Percentiles rank a stretch among this genome's conserved stretches.
phyloP scores from a whole-genome alignment of 1,140 invertebrate genomes.

The Hyposmocoma kahamanoa region DNA sequence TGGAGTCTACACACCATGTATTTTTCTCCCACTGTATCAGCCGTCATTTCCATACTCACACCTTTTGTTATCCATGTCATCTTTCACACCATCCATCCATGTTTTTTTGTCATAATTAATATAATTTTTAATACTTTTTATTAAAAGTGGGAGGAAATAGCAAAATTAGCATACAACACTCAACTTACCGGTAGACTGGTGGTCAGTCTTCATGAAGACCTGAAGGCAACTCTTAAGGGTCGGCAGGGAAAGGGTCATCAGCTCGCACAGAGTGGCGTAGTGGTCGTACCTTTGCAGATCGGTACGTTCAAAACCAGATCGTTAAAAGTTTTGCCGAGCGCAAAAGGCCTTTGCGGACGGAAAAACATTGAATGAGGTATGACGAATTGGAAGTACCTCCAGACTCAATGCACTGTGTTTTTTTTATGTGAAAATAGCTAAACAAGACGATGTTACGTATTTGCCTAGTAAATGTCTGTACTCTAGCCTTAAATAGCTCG shows the following conservation, averaged over 20 bases:
- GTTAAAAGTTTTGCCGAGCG: neutral
- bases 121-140: neutral
- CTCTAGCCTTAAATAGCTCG: too few relatives aligned
- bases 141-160: neutral
- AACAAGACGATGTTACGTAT: too few relatives aligned
- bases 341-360: neutral
- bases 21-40: too few relatives aligned
- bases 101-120: neutral
- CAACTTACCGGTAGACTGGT: constrained; percentile 15
- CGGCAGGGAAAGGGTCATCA: constrained; percentile 85
- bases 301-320: neutral
- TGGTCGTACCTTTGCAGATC: constrained; percentile 91
- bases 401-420: too few relatives aligned
- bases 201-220: constrained; percentile 59
- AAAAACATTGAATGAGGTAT: too few relatives aligned
- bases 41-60: neutral
- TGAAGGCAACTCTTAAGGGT: constrained; percentile 77
- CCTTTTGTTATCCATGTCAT: neutral
- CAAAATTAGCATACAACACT: neutral
- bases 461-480: too few relatives aligned
- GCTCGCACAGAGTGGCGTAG: constrained; percentile 90
- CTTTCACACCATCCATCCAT: neutral
- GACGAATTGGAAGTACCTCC: too few relatives aligned
- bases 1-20: too few relatives aligned
- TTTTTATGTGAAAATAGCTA: too few relatives aligned